These are phyloP conservation scores for Asteroscopus sphinx DNA, from an alignment of 2,888 invertebrate genomes.

Conservation along the genomic window DNA sequence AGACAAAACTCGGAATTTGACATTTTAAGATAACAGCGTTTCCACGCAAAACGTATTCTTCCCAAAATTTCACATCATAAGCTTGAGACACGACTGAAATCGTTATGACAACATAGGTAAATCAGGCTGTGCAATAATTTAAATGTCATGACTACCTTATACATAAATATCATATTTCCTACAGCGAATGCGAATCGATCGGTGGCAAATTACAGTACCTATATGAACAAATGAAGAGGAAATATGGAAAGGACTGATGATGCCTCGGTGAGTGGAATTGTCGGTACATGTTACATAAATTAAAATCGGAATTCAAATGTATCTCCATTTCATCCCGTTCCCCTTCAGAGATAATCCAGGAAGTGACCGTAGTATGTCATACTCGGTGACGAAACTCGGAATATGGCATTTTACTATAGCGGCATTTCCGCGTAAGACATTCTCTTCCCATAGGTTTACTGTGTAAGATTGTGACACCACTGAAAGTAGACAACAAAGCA, in stretches of 20 bases:
- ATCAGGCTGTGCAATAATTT: conserved; percentile 9
- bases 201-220: neutral
- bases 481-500: conserved; percentile 76
- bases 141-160: neutral
- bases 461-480: conserved; percentile 97
- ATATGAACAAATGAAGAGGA: conserved; percentile 24
- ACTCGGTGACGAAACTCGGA: conserved; percentile 97
- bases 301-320: conserved; percentile 81
- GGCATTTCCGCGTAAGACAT: conserved; percentile 96
- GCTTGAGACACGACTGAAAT: conserved; percentile 96
- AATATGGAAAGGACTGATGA: conserved; percentile 41
- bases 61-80: conserved; percentile 97
- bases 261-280: conserved; percentile 28
- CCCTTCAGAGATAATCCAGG: conserved; percentile 94
- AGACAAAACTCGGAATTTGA: conserved; percentile 97
- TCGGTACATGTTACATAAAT: conserved; percentile 75
- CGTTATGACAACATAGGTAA: conserved; percentile 30
- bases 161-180: neutral
- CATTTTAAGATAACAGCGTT: conserved; percentile 97
- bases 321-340: conserved; percentile 88
- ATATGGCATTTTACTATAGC: conserved; percentile 98
- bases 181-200: neutral
- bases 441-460: conserved; percentile 97
- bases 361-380: conserved; percentile 95
- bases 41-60: conserved; percentile 96